Percentiles rank a stretch among this genome's conserved stretches.
phyloP scores from a whole-genome alignment of 2,113 vertebrate species.

The Sialia sialis region DNA sequence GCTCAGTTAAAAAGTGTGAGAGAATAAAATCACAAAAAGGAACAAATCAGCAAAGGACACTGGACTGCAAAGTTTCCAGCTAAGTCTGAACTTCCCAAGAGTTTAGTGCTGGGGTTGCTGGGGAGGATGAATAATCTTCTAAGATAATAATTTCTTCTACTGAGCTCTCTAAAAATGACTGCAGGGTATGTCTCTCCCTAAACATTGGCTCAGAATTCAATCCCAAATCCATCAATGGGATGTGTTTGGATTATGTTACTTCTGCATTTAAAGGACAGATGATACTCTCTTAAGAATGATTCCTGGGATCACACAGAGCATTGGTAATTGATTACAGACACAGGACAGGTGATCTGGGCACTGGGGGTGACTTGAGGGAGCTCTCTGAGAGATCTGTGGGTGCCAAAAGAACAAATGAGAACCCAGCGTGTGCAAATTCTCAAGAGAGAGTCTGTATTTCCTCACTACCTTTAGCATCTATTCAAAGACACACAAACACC shows the following conservation, averaged over 20 bases:
- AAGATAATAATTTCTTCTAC: background rate
- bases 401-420: background rate
- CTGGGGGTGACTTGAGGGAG: too few relatives aligned
- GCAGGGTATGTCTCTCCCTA: background rate
- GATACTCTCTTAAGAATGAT: background rate
- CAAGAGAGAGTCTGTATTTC: background rate
- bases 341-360: background rate
- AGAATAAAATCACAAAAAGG: background rate
- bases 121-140: background rate
- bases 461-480: background rate
- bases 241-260: background rate
- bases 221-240: background rate
- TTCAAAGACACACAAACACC: background rate
- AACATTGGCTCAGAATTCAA: background rate
- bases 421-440: background rate
- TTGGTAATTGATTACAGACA: background rate
- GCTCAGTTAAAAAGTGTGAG: background rate
- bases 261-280: background rate
- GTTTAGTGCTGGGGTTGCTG: background rate
- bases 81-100: background rate
- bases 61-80: background rate
- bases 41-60: background rate
- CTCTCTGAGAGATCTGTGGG: background rate
- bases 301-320: background rate
- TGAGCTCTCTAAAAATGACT: background rate